A percentile compares a stretch with the other conserved stretches of the same genome.
Evolutionary conservation across 2,888 invertebrate genomes (phyloP).

Genomic region (Aphodius sticticus): DNA sequence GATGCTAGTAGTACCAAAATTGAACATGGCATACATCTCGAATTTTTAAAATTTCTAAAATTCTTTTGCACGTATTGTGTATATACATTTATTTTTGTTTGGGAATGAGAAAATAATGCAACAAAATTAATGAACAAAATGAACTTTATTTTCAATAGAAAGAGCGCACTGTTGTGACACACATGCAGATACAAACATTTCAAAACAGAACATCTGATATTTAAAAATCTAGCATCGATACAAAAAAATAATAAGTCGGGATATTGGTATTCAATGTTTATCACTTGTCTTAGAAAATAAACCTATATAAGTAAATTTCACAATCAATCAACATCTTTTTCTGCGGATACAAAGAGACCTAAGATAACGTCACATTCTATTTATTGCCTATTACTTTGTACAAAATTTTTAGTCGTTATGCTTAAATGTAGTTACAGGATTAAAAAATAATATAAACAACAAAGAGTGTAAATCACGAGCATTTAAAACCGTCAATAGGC

Average conservation of each 20-base stretch:
- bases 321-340: background rate
- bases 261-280: conserved; percentile 4
- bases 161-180: background rate
- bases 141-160: conserved; percentile 4
- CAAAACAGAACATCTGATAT: background rate
- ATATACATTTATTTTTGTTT: background rate
- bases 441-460: conserved; percentile 4
- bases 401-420: conserved; percentile 28
- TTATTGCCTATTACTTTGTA: conserved; percentile 34
- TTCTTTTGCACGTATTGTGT: no score
- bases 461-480: background rate
- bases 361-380: background rate
- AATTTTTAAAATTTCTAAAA: no score
- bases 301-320: background rate
- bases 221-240: background rate
- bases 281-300: background rate
- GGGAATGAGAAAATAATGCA: background rate
- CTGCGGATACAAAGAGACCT: background rate
- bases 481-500: conserved; percentile 33
- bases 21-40: no score
- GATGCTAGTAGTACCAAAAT: no score
- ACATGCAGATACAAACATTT: background rate
- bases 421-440: background rate
- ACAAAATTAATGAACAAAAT: background rate
- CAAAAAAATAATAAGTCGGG: background rate